These are phyloP conservation scores for Chaetodon trifasciatus DNA, from an alignment of 2,797 vertebrate species.

Conservation along the genomic window DNA sequence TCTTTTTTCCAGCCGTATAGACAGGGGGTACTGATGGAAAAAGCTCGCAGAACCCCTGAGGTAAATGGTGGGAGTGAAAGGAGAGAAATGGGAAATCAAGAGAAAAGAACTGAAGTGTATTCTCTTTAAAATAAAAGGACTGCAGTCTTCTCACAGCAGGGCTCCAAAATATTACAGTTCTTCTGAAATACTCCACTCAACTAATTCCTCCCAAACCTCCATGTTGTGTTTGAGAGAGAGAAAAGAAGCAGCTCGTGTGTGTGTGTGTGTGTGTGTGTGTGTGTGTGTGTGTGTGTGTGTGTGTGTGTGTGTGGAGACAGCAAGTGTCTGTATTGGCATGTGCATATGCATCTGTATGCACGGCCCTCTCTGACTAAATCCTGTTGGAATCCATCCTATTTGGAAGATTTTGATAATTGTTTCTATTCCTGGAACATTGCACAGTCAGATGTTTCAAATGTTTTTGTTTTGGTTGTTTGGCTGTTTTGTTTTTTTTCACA, in stretches of 20 bases:
- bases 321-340: slow-evolving; percentile 16
- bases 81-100: slow-evolving; percentile 19
- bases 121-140: slow-evolving; percentile 58
- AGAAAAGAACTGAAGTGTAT: slow-evolving; percentile 53
- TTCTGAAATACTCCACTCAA: slow-evolving; percentile 44
- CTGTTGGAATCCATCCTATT: slow-evolving; percentile 67
- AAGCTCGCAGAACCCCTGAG: slow-evolving; percentile 40
- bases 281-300: background rate
- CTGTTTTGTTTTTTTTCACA: background rate
- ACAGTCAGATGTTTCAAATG: slow-evolving; percentile 47
- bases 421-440: slow-evolving; percentile 59
- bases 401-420: slow-evolving; percentile 70
- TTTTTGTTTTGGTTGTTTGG: slow-evolving; percentile 38
- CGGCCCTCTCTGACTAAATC: slow-evolving; percentile 54
- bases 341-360: slow-evolving; percentile 45
- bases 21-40: slow-evolving; percentile 16
- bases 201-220: slow-evolving; percentile 63
- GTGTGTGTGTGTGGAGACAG: background rate
- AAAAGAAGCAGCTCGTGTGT: background rate
- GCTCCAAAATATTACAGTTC: slow-evolving; percentile 56
- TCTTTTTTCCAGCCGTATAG: background rate
- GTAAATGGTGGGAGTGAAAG: slow-evolving; percentile 31
- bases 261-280: background rate
- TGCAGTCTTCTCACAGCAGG: slow-evolving; percentile 60
- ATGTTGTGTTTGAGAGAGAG: slow-evolving; percentile 31